These are phyloP conservation scores for Cinclus mexicanus DNA, from an alignment of 2,113 vertebrate species.

Conservation along the genomic window DNA sequence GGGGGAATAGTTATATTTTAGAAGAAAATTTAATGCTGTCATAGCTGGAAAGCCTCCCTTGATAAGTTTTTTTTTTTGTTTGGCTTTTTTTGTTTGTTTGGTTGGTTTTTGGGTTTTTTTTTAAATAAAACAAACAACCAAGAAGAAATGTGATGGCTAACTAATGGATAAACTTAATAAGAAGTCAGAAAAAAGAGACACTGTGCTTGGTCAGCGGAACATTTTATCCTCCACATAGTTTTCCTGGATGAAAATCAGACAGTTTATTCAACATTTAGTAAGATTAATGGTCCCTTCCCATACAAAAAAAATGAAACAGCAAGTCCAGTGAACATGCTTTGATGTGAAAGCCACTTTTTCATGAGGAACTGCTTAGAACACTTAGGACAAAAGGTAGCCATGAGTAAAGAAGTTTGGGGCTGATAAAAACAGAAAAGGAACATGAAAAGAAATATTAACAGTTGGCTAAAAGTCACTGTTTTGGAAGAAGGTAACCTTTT, in stretches of 20 bases:
- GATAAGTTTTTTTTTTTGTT: not conserved
- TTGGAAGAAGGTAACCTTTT: not conserved
- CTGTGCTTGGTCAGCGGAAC: not conserved
- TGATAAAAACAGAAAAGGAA: not conserved
- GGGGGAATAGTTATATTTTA: not conserved
- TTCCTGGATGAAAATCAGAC: not conserved
- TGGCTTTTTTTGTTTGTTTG: no score
- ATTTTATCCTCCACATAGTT: not conserved
- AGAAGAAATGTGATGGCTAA: not conserved
- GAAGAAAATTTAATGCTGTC: not conserved
- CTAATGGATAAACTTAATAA: not conserved
- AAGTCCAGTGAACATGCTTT: not conserved
- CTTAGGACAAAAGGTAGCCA: not conserved
- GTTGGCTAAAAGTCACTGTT: not conserved
- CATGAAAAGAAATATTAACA: not conserved
- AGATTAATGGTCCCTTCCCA: not conserved
- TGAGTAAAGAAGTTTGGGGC: not conserved
- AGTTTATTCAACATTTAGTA: not conserved
- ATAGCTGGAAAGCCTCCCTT: not conserved
- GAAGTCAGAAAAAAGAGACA: not conserved
- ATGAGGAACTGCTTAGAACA: not conserved
- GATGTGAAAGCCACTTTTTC: not conserved
- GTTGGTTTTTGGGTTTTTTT: no score
- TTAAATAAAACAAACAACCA: not conserved
- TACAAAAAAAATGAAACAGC: not conserved